Evolutionary conservation across 2,113 vertebrate species (phyloP).

Genomic region (Megaptera novaeangliae): DNA sequence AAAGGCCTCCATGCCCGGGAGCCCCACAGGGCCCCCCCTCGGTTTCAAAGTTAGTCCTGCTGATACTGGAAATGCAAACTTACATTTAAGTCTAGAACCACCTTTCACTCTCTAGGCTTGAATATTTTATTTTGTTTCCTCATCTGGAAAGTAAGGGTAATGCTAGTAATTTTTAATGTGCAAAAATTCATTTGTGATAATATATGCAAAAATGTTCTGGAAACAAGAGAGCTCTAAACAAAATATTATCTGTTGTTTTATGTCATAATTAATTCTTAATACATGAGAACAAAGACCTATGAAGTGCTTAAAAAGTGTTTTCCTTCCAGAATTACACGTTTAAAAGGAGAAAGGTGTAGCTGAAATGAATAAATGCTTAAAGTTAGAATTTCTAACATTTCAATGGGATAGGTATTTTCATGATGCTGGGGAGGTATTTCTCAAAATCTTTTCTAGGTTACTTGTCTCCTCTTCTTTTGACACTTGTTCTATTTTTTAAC

Average conservation of each 20-base stretch:
- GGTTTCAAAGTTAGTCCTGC: neutral
- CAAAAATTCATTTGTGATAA: neutral
- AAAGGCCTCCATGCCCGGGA: no score
- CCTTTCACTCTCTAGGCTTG: neutral
- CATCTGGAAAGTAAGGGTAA: neutral
- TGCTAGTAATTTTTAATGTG: neutral
- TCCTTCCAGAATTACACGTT: neutral
- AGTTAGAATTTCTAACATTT: neutral
- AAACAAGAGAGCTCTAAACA: neutral
- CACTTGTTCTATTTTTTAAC: neutral
- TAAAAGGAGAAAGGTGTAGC: neutral
- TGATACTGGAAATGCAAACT: neutral
- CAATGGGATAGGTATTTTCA: neutral
- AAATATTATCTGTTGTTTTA: neutral
- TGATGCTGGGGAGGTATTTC: fast-evolving
- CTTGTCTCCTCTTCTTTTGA: neutral
- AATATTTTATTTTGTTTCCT: neutral
- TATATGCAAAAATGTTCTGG: neutral
- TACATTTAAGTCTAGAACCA: neutral
- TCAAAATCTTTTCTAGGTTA: neutral
- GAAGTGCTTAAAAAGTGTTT: neutral
- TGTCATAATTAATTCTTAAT: neutral
- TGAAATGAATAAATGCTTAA: neutral
- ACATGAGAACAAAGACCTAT: neutral
- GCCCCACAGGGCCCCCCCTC: no score